phyloP scores from a whole-genome alignment of 2,113 vertebrate species.

The Austrofundulus limnaeus region DNA sequence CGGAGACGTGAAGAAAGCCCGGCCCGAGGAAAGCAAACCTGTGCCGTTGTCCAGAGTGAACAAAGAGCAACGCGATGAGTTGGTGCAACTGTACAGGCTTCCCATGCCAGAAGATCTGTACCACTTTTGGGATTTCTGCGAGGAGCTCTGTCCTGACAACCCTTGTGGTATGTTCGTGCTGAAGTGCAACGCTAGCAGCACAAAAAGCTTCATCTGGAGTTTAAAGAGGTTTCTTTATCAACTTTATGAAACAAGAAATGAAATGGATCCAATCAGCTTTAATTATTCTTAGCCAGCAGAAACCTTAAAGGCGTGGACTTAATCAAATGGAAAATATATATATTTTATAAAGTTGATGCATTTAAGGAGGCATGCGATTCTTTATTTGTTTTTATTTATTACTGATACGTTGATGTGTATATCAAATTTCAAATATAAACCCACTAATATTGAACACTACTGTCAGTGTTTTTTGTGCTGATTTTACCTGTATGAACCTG shows the following conservation, averaged over 20 bases:
- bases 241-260: no score
- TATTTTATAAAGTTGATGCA: no score
- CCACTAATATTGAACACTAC: background rate
- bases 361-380: no score
- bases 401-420: background rate
- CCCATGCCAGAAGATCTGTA: slow-evolving; percentile 92
- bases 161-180: slow-evolving; percentile 81
- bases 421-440: background rate
- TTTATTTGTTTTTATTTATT: background rate
- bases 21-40: slow-evolving; percentile 43
- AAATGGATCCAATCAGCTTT: no score
- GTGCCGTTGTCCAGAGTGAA: slow-evolving; percentile 33
- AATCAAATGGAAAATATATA: no score
- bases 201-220: no score
- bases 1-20: slow-evolving; percentile 79
- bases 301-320: no score
- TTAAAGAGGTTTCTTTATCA: no score
- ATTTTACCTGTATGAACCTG: background rate
- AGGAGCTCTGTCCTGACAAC: slow-evolving; percentile 81
- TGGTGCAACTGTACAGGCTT: slow-evolving; percentile 82
- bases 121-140: slow-evolving; percentile 94
- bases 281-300: no score
- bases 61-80: slow-evolving; percentile 78
- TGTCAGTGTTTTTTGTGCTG: background rate
- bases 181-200: no score